Evolutionary conservation across 1,140 invertebrate genomes (phyloP).

Genomic region (Hyles vespertilio): DNA sequence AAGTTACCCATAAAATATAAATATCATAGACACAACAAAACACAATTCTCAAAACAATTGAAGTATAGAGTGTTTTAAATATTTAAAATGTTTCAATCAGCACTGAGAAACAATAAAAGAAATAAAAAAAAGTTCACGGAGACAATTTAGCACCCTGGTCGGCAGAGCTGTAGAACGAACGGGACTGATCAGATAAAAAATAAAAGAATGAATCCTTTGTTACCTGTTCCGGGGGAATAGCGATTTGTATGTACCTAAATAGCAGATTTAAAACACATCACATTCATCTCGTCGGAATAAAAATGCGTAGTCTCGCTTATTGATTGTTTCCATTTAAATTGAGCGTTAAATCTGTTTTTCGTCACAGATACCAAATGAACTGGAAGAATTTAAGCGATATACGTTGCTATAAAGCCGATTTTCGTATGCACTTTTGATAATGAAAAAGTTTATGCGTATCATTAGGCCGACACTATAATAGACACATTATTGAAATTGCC

Average conservation of each 20-base stretch:
- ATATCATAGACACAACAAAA: no score
- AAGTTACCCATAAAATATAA: no score
- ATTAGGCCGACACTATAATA: no score
- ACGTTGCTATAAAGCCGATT: slow-evolving; percentile 8
- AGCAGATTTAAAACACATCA: slow-evolving; percentile 63
- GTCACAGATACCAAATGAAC: slow-evolving; percentile 32
- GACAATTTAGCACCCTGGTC: slow-evolving; percentile 16
- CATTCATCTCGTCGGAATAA: slow-evolving; percentile 62
- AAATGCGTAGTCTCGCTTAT: slow-evolving; percentile 63
- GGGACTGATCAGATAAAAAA: slow-evolving; percentile 25
- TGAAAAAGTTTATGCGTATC: no score
- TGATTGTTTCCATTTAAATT: slow-evolving; percentile 70
- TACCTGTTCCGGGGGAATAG: slow-evolving; percentile 36
- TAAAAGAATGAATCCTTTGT: slow-evolving; percentile 34
- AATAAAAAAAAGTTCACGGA: slow-evolving; percentile 19
- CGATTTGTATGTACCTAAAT: slow-evolving; percentile 46
- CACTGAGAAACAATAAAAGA: not conserved
- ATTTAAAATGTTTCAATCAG: no score
- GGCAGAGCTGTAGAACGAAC: slow-evolving; percentile 14
- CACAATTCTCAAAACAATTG: no score
- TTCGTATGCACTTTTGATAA: not conserved
- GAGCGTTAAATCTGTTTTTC: slow-evolving; percentile 55
- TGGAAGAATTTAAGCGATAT: slow-evolving; percentile 17
- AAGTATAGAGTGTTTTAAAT: no score
- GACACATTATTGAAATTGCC: no score